These are phyloP conservation scores for Selene dorsalis DNA, from an alignment of 2,797 vertebrate genomes.

Conservation along the genomic window DNA sequence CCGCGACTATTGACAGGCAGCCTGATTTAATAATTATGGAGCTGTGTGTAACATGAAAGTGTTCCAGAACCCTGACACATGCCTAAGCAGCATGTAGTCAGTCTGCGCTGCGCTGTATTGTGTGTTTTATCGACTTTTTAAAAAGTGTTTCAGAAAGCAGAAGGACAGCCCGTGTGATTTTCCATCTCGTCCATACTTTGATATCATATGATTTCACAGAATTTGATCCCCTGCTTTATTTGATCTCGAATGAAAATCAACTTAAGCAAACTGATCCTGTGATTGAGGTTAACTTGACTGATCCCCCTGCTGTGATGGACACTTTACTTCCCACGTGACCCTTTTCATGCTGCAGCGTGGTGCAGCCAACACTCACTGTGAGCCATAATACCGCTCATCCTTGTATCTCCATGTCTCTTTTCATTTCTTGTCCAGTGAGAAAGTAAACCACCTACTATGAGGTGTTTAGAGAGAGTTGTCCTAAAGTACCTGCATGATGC, in stretches of 20 bases:
- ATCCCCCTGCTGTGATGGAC: constrained; percentile 17
- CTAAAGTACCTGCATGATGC: neutral
- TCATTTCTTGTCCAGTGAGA: neutral
- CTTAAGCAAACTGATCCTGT: constrained; percentile 22
- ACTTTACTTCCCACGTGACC: constrained; percentile 24
- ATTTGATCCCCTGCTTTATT: constrained; percentile 38
- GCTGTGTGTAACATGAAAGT: neutral
- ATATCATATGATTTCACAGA: constrained; percentile 34
- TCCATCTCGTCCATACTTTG: constrained; percentile 1
- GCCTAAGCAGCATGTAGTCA: constrained; percentile 6
- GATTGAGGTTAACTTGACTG: constrained; percentile 33
- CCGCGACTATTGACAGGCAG: constrained; percentile 10
- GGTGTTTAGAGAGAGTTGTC: constrained; percentile 24
- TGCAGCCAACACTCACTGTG: constrained; percentile 16
- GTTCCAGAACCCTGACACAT: constrained; percentile 41
- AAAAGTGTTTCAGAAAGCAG: constrained; percentile 36
- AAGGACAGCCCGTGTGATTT: constrained; percentile 26
- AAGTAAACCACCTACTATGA: neutral
- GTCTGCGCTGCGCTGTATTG: neutral
- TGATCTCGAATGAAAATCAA: constrained; percentile 40
- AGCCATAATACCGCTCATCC: constrained; percentile 28
- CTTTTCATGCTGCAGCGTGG: constrained; percentile 4
- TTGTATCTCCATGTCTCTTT: constrained; percentile 32
- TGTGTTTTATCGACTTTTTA: constrained; percentile 7
- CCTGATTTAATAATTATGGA: constrained; percentile 15